Conservation (phyloP, 2,888 invertebrate genomes). For the Himalopsyche japonica region DNA sequence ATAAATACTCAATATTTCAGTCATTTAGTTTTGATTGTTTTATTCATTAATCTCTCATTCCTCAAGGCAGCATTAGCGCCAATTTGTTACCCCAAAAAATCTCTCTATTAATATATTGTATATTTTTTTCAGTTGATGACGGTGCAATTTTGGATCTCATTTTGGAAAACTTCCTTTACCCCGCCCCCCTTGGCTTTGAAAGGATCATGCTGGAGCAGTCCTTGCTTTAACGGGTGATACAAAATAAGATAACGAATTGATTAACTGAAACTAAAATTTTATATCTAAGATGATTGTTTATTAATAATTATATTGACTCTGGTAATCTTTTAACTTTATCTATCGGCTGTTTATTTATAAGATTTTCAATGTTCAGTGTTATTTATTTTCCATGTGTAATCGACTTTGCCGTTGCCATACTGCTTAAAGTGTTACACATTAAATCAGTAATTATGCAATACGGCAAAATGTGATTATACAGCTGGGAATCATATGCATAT, state of each 20-base stretch:
- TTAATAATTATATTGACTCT: not conserved
- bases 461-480: too few relatives aligned
- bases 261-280: not conserved
- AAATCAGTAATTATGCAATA: too few relatives aligned
- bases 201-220: constrained; percentile 97
- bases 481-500: too few relatives aligned
- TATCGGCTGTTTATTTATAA: not conserved
- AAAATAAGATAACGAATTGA: not conserved
- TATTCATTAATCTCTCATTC: too few relatives aligned
- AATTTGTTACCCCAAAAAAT: too few relatives aligned
- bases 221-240: constrained; percentile 68
- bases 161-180: constrained; percentile 84
- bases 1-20: too few relatives aligned
- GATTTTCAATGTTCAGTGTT: not conserved
- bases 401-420: not conserved
- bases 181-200: constrained; percentile 86
- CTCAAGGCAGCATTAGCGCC: too few relatives aligned
- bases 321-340: not conserved
- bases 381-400: not conserved
- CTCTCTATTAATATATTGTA: not conserved
- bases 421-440: too few relatives aligned
- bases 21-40: too few relatives aligned
- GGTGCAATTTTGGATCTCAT: constrained; percentile 96
- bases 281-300: not conserved
- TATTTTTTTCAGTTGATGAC: constrained; percentile 81